These are phyloP conservation scores for Oophaga pumilio DNA, from an alignment of 2,113 vertebrate genomes.

Conservation along the genomic window DNA sequence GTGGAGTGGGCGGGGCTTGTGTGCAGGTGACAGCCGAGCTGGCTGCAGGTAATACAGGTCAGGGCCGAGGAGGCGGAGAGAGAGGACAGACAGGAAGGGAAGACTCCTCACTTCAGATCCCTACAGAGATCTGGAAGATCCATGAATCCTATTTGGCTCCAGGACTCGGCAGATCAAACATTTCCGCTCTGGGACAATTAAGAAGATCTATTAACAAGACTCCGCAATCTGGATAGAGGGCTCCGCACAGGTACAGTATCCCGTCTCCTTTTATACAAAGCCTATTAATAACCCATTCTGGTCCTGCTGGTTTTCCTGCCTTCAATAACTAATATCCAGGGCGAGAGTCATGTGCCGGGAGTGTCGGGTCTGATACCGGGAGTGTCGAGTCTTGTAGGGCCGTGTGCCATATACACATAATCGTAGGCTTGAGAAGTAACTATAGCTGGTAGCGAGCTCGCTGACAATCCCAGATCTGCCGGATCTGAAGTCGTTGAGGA, in stretches of 20 bases:
- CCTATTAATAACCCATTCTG: too few species aligned
- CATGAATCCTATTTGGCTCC: background rate
- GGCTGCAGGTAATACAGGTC: constrained; percentile 27
- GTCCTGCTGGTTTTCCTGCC: background rate
- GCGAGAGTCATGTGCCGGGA: too few species aligned
- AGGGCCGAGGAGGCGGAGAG: constrained; percentile 19
- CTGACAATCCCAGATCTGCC: background rate
- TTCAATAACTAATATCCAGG: too few species aligned
- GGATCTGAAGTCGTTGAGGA: background rate
- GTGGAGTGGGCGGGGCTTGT: too few species aligned
- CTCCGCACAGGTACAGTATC: background rate
- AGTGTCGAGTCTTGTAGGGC: too few species aligned
- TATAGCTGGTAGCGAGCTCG: too few species aligned
- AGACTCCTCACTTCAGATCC: background rate
- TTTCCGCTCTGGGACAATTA: background rate
- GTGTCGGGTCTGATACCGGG: too few species aligned
- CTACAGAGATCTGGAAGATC: background rate
- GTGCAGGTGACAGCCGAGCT: background rate
- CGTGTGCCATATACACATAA: too few species aligned
- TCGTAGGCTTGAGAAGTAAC: too few species aligned
- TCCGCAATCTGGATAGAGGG: background rate
- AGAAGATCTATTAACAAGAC: too few species aligned
- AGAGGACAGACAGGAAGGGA: constrained; percentile 40
- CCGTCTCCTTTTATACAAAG: too few species aligned
- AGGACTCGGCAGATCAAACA: background rate